A percentile compares a stretch with the other conserved stretches of the same genome.
Conservation (phyloP, 2,797 vertebrate species). For the Steatocranus sp. region DNA sequence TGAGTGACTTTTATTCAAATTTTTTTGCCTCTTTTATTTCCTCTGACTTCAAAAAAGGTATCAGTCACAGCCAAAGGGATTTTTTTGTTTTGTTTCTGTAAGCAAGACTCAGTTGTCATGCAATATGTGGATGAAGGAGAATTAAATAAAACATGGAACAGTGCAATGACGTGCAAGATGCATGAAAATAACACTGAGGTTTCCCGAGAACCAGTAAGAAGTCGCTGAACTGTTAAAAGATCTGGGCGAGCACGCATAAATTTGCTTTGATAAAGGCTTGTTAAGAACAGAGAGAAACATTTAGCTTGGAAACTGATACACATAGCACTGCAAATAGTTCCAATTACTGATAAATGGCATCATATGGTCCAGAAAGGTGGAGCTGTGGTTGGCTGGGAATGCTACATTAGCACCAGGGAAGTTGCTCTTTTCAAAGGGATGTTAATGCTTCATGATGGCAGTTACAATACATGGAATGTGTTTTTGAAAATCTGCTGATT, state of each 20-base stretch:
- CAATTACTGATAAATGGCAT: not conserved
- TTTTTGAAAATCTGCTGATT: not conserved
- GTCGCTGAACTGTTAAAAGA: not conserved
- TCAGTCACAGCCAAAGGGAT: not conserved
- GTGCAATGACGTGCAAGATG: not conserved
- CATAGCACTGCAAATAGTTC: not conserved
- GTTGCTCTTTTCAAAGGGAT: not conserved
- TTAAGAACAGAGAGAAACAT: not conserved
- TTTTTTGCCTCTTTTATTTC: not conserved
- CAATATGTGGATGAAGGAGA: not conserved
- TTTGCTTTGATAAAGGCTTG: not conserved
- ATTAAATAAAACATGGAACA: not conserved
- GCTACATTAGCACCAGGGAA: not conserved
- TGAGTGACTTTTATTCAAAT: not conserved
- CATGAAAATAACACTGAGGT: not conserved
- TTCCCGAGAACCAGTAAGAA: not conserved
- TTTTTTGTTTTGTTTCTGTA: not conserved
- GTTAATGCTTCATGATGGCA: not conserved
- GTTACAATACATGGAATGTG: not conserved
- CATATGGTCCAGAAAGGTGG: not conserved
- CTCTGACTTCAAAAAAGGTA: not conserved
- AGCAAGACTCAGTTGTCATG: not conserved
- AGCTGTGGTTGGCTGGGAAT: not conserved
- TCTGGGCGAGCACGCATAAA: not conserved
- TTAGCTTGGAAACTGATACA: not conserved